A percentile compares a stretch with the other conserved stretches of the same genome.
These are phyloP conservation scores for Halocynthia aurantium DNA, from an alignment of 23 tunicate genomes.

Conservation along the genomic window DNA sequence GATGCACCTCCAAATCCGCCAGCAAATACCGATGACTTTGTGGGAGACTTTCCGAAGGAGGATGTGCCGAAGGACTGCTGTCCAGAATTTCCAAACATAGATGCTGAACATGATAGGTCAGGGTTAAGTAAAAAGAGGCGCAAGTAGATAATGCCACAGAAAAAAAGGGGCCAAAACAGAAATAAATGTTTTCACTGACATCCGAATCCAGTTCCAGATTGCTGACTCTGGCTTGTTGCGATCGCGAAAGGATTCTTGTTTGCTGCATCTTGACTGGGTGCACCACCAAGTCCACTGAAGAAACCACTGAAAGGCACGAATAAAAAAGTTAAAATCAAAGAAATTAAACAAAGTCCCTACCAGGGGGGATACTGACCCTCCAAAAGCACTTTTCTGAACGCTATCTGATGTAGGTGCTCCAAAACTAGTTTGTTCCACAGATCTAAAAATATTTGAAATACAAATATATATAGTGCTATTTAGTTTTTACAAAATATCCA, in stretches of 20 bases:
- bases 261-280: background rate
- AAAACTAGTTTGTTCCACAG: no score
- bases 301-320: slow-evolving; percentile 1
- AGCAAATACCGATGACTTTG: background rate
- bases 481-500: no score
- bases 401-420: no score
- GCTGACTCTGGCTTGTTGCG: background rate
- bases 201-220: background rate
- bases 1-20: background rate
- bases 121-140: background rate
- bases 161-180: no score
- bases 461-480: no score
- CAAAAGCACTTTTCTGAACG: no score
- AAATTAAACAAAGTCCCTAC: background rate
- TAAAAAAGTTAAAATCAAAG: background rate
- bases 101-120: background rate
- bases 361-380: background rate
- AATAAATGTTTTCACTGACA: no score
- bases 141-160: background rate
- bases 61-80: background rate
- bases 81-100: slow-evolving; percentile 15
- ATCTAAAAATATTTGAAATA: no score
- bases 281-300: slow-evolving; percentile 1
- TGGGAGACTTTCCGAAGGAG: background rate
- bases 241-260: slow-evolving; percentile 5